Evolutionary conservation across 2,888 invertebrate genomes (phyloP), one percentile per base, ranked within the genome.

Genomic region (Tethea ocularis): DNA sequence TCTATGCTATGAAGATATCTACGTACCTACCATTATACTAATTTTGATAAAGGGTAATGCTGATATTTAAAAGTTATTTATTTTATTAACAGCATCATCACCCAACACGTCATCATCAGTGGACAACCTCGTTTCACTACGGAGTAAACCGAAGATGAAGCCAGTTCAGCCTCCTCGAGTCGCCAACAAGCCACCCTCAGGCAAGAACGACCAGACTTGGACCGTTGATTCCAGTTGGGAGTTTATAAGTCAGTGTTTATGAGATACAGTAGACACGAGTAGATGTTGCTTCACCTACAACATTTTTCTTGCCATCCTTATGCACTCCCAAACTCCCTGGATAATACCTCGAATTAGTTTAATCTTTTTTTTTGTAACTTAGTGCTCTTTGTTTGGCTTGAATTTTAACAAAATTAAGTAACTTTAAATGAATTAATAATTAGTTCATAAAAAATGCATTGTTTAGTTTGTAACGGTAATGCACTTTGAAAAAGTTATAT

Each of bases 211-310:
- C 79, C 85, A 78, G 62, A 89, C 96, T 62, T 97, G 97, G 97
- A 95, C 97, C 67, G 95, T 98, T 62, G 97, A 97, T 88, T 97
- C 97, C 75, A 97, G 97, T 87, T 97, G 97, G 97, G 97, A 97
- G 86, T 98, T 97, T 84, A 96, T 97, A 88, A 96, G 96, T 94
- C 94, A 94, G 93, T 91, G 79, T 79, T 61, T 41, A 57, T 41
- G 66, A 75, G 68, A 74, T 72, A 71, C 64, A 67, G 74, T 72
- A 74, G 70, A 60, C 58, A 75, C 71, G 72, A 66, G 70, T 46
- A 46, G 46, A 46, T 46, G 46, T 46, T 46, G 46, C 46, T 46
- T 46, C 20, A 46, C 46, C 46, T 10, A 46, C 46, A 46, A 46
- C 46, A 61, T 72, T 69, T 26, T 71, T 75, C 15, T 58, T 53